These are phyloP conservation scores for Polyploca ridens DNA, from an alignment of 2,888 invertebrate genomes.

Conservation along the genomic window DNA sequence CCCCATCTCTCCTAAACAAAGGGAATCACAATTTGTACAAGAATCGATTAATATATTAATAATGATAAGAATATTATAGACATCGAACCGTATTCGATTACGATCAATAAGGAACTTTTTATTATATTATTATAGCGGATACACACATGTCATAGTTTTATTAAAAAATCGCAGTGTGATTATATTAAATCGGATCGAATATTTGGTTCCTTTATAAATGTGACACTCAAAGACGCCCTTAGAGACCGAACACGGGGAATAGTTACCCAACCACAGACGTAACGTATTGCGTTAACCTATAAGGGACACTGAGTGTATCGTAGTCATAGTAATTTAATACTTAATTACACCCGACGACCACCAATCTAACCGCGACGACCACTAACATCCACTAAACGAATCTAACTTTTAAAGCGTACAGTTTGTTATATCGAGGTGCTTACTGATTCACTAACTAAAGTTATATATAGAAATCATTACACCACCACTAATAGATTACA, in stretches of 20 bases:
- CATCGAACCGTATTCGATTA: constrained; percentile 26
- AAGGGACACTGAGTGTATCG: constrained; percentile 45
- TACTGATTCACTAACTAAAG: background rate
- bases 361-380: background rate
- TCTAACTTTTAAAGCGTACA: background rate
- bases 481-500: background rate
- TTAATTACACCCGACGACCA: constrained; percentile 3
- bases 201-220: constrained; percentile 38
- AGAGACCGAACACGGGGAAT: constrained; percentile 34
- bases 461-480: background rate
- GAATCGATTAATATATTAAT: constrained; percentile 27
- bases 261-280: constrained; percentile 40
- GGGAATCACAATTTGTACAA: constrained; percentile 46
- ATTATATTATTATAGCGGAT: constrained; percentile 34
- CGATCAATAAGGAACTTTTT: constrained; percentile 39
- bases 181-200: constrained; percentile 46
- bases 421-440: background rate
- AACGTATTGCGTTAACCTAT: constrained; percentile 33
- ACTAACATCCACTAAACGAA: background rate
- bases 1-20: constrained; percentile 28
- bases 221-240: constrained; percentile 51
- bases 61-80: constrained; percentile 31
- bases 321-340: constrained; percentile 16
- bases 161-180: constrained; percentile 74
- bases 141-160: constrained; percentile 78